Evolutionary conservation across 2,113 vertebrate species (phyloP).

Genomic region (Sinocyclocheilus anophthalmus): DNA sequence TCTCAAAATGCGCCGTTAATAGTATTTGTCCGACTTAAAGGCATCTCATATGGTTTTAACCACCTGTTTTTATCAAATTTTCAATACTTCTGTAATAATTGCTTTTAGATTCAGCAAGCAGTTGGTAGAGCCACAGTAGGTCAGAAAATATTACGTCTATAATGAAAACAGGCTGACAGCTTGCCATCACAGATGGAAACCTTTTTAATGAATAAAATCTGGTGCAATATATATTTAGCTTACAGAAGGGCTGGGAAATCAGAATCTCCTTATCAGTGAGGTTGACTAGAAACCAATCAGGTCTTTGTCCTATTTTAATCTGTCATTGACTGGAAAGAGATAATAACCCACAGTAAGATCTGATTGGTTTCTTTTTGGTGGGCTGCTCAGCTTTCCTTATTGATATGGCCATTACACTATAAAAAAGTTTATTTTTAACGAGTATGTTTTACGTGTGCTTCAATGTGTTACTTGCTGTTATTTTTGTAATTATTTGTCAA

Average conservation of each 20-base stretch:
- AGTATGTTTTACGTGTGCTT: too few species aligned
- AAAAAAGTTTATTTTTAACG: too few species aligned
- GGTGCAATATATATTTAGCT: conserved; percentile 2
- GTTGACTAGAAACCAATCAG: conserved; percentile 20
- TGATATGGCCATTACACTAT: background rate
- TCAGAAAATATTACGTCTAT: conserved; percentile 29
- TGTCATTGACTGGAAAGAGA: background rate
- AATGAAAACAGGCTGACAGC: conserved; percentile 32
- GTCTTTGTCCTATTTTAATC: background rate
- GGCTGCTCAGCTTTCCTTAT: background rate
- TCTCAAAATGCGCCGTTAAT: conserved; percentile 9
- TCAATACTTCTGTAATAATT: conserved; percentile 20
- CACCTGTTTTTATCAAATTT: conserved; percentile 37
- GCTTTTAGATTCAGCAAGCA: conserved; percentile 31
- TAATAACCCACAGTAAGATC: background rate
- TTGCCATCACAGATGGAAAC: conserved; percentile 35
- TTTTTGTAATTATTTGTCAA: too few species aligned
- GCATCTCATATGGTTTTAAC: background rate
- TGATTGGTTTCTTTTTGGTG: background rate
- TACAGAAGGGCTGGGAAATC: conserved; percentile 12
- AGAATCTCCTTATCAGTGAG: background rate
- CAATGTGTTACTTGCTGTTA: too few species aligned
- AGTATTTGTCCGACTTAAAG: background rate
- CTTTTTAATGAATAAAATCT: conserved; percentile 30
- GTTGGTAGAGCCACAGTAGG: conserved; percentile 29